Conservation (phyloP, 35 echinoderm and acorn worm genomes). For the Nesometra sesokonis region DNA sequence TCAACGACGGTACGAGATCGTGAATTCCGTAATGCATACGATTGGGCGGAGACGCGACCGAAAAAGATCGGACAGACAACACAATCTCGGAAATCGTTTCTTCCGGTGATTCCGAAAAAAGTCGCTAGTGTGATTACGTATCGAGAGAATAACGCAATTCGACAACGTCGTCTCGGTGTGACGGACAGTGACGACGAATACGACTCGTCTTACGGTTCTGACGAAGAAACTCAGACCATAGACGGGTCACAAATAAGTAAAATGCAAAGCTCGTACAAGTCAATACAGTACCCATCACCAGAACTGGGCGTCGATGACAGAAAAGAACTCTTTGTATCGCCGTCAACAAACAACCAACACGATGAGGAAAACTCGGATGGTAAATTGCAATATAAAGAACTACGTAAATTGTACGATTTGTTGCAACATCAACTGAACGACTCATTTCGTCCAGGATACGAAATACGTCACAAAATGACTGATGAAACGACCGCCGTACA, state of each 20-base stretch:
- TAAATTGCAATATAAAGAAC: background rate
- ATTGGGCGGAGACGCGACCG: conserved; percentile 45
- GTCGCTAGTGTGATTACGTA: background rate
- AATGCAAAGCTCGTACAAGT: background rate
- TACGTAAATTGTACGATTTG: background rate
- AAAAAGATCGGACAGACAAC: background rate
- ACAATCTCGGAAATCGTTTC: background rate
- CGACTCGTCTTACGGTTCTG: background rate
- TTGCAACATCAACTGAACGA: background rate
- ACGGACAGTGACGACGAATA: background rate
- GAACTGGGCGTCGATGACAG: background rate
- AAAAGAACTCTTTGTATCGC: background rate
- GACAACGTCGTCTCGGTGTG: background rate
- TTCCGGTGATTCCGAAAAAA: background rate
- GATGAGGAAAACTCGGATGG: background rate
- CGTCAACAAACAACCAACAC: background rate
- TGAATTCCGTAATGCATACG: conserved; percentile 34
- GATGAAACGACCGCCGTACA: background rate
- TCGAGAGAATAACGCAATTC: background rate
- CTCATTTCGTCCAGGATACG: background rate
- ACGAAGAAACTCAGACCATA: background rate
- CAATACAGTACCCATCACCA: background rate
- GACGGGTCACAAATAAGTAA: background rate
- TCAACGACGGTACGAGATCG: conserved; percentile 43
- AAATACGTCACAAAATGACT: background rate